Evolutionary conservation across 2,888 invertebrate species (phyloP).

Genomic region (Lasioglossum villosulum): DNA sequence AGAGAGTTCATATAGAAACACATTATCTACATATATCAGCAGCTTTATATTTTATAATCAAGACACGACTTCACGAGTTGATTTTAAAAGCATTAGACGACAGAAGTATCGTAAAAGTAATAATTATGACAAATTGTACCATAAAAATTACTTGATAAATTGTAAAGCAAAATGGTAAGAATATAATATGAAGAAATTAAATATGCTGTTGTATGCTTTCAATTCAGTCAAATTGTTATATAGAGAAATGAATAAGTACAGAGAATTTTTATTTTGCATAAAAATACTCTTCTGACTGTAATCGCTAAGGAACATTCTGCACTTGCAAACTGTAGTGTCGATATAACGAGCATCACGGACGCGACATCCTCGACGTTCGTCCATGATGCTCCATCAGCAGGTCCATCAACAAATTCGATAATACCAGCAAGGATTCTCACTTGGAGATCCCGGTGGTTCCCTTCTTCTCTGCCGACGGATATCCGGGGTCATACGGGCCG

Average conservation of each 20-base stretch:
- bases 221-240: not conserved
- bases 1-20: too few relatives aligned
- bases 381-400: not conserved
- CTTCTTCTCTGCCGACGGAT: constrained; percentile 30
- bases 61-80: not conserved
- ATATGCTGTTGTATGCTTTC: not conserved
- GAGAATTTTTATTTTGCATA: not conserved
- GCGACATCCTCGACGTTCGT: not conserved
- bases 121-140: not conserved
- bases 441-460: constrained; percentile 4
- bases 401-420: constrained; percentile 18
- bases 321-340: not conserved
- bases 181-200: not conserved
- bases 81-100: too few relatives aligned
- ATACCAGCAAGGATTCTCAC: constrained; percentile 36
- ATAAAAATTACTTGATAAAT: not conserved
- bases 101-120: not conserved
- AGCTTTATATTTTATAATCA: not conserved
- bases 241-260: not conserved
- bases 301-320: not conserved
- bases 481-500: constrained; percentile 56
- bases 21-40: too few relatives aligned
- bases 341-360: not conserved
- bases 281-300: not conserved
- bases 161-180: not conserved